Conservation (phyloP, 2,113 vertebrate genomes). For the Oxygymnocypris stewartii region DNA sequence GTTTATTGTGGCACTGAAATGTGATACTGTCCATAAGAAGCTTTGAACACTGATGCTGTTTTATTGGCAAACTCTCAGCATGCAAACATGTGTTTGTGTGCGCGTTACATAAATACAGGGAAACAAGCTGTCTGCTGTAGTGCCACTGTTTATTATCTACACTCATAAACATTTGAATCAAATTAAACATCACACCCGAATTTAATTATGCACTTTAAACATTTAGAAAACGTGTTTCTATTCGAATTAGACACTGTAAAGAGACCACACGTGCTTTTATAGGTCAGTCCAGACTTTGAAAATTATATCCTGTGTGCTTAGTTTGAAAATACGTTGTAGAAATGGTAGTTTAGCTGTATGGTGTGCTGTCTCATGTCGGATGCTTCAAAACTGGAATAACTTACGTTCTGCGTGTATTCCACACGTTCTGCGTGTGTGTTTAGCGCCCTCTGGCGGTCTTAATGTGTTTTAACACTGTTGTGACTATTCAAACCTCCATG, state of each 20-base stretch:
- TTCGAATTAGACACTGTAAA: slow-evolving; percentile 8
- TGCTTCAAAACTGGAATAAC: background rate
- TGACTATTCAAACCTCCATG: background rate
- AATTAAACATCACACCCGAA: slow-evolving; percentile 5
- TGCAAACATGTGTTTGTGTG: background rate
- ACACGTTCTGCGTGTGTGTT: too few species aligned
- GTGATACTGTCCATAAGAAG: background rate
- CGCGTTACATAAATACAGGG: background rate
- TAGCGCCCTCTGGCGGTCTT: background rate
- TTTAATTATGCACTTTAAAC: slow-evolving; percentile 10
- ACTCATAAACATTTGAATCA: slow-evolving; percentile 13
- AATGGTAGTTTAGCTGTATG: background rate
- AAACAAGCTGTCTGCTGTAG: slow-evolving; percentile 16
- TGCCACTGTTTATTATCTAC: slow-evolving; percentile 15
- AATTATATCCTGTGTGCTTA: background rate
- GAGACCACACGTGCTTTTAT: slow-evolving; percentile 26
- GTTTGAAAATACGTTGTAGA: background rate
- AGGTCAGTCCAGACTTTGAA: background rate
- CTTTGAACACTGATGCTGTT: background rate
- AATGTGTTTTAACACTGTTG: slow-evolving; percentile 6
- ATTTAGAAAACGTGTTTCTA: background rate
- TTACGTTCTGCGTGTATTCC: background rate
- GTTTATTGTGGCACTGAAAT: slow-evolving; percentile 4
- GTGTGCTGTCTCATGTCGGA: background rate
- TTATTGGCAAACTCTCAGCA: slow-evolving; percentile 18